phyloP scores from a whole-genome alignment of 1,140 invertebrate genomes.

The Nasonia vitripennis region DNA sequence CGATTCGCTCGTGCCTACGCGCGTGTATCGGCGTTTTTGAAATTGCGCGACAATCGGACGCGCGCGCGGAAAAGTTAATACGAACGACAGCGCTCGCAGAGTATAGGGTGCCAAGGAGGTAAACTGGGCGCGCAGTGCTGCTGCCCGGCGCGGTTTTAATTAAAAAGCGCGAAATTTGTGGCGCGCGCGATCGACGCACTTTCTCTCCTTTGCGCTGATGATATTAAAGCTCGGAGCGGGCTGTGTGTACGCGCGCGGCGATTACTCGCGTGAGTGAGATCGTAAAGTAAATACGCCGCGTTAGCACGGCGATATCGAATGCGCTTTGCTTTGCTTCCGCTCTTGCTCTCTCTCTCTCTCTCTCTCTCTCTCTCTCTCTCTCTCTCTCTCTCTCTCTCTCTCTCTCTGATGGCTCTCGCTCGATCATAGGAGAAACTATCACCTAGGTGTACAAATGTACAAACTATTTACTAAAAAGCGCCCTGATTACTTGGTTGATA shows the following conservation, averaged over 20 bases:
- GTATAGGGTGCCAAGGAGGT: background rate
- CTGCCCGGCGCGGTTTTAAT: conserved; percentile 58
- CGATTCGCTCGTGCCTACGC: background rate
- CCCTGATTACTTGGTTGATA: too few species aligned
- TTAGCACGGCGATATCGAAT: background rate
- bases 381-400: too few species aligned
- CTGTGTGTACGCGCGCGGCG: background rate
- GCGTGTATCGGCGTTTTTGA: background rate
- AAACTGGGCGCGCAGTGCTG: background rate
- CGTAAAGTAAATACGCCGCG: background rate
- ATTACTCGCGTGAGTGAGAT: background rate
- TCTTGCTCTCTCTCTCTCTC: too few species aligned
- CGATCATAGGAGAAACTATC: too few species aligned
- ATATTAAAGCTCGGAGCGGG: background rate
- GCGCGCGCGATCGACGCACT: background rate
- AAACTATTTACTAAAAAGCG: too few species aligned
- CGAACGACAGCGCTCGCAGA: background rate
- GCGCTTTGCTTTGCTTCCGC: background rate
- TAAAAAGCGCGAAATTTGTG: conserved; percentile 58
- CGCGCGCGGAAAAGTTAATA: conserved; percentile 1
- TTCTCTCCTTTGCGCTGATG: background rate
- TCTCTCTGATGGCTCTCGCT: too few species aligned
- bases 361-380: too few species aligned
- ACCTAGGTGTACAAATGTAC: too few species aligned
- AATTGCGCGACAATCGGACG: background rate